Percentiles rank a stretch among this genome's conserved stretches.
Evolutionary conservation across 2,888 invertebrate genomes (phyloP).

Genomic region (Aleiodes alternator): DNA sequence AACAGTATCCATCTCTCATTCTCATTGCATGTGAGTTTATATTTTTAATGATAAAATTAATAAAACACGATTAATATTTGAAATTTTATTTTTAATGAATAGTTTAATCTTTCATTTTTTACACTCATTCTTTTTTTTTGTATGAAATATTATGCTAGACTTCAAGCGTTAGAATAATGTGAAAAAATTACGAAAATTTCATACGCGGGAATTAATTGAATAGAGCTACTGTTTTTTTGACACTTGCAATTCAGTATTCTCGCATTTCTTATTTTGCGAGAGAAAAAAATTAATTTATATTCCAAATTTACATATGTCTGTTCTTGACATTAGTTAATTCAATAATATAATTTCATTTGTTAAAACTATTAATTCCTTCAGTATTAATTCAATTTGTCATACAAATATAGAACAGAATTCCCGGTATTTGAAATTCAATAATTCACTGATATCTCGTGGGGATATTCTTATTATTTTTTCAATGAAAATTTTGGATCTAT

Average conservation of each 20-base stretch:
- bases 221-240: slow-evolving; percentile 47
- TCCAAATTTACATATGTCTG: not conserved
- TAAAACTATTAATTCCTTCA: no score
- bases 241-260: slow-evolving; percentile 31
- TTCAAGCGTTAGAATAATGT: slow-evolving; percentile 1
- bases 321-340: not conserved
- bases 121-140: no score
- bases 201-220: not conserved
- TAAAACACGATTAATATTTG: no score
- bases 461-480: no score
- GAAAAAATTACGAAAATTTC: not conserved
- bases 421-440: no score
- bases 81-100: no score
- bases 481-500: no score
- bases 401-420: no score
- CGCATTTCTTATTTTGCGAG: not conserved
- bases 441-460: no score
- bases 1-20: slow-evolving; percentile 84
- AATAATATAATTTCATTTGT: no score
- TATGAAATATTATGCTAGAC: not conserved
- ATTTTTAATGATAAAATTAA: slow-evolving; percentile 18
- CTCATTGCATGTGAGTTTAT: slow-evolving; percentile 82
- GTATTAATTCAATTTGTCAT: no score
- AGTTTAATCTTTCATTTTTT: no score
- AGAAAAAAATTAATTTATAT: slow-evolving; percentile 1